Conservation (phyloP, 2,888 invertebrate genomes). For the Zonitis immaculata region DNA sequence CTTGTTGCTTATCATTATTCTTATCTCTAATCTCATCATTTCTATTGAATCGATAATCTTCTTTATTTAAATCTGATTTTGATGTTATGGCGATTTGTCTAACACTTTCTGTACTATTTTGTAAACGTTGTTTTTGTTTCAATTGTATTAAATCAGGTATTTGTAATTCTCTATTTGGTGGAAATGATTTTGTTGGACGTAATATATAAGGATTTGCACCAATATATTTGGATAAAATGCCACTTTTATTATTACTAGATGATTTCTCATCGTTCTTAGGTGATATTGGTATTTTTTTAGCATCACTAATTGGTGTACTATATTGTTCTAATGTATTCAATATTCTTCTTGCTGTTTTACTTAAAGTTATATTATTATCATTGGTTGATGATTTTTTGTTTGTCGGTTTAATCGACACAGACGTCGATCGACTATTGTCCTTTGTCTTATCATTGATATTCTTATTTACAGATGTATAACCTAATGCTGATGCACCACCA, state of each 20-base stretch:
- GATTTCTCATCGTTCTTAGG: slow-evolving; percentile 31
- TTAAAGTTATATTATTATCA: slow-evolving; percentile 51
- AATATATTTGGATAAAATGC: slow-evolving; percentile 35
- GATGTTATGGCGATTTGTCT: slow-evolving; percentile 57
- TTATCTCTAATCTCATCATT: slow-evolving; percentile 32
- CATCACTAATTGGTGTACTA: slow-evolving; percentile 74
- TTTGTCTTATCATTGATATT: slow-evolving; percentile 16
- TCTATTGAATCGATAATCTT: slow-evolving; percentile 38
- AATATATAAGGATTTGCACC: slow-evolving; percentile 40
- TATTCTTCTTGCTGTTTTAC: slow-evolving; percentile 72
- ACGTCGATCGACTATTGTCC: slow-evolving; percentile 24
- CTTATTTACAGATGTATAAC: slow-evolving; percentile 27
- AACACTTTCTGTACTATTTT: slow-evolving; percentile 58
- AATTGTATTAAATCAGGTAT: slow-evolving; percentile 60
- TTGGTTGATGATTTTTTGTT: slow-evolving; percentile 34
- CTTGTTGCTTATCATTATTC: slow-evolving; percentile 36
- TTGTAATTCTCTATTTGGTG: slow-evolving; percentile 50
- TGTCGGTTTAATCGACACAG: slow-evolving; percentile 50
- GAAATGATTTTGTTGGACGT: slow-evolving; percentile 26
- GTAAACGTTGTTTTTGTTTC: slow-evolving; percentile 56
- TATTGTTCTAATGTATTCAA: slow-evolving; percentile 76
- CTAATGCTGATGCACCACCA: slow-evolving; percentile 66
- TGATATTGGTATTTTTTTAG: slow-evolving; percentile 66
- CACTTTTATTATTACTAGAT: slow-evolving; percentile 17
- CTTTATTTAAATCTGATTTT: slow-evolving; percentile 46